Conservation (phyloP, 1,140 invertebrate genomes). For the Diorhabda carinulata region DNA sequence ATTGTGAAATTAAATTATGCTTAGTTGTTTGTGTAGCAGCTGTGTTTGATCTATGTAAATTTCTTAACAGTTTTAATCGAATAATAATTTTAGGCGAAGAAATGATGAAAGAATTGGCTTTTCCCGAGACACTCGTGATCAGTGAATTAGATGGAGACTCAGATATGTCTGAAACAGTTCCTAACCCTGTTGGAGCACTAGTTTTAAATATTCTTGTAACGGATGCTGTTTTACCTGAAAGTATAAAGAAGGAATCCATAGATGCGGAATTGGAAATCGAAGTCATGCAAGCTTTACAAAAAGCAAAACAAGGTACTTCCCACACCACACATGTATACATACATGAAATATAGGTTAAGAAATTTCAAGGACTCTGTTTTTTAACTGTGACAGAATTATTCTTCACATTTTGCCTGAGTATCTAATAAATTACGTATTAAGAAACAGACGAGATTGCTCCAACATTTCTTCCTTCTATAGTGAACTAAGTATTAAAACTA, state of each 20-base stretch:
- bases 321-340: too few species aligned
- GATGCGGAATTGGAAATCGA: constrained; percentile 8
- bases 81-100: constrained; percentile 39
- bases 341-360: too few species aligned
- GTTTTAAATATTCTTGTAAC: constrained; percentile 34
- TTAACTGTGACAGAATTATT: too few species aligned
- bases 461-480: background rate
- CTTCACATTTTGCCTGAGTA: background rate
- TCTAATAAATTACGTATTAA: background rate
- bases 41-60: background rate
- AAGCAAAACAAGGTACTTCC: constrained; percentile 7
- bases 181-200: constrained; percentile 33
- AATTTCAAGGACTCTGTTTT: too few species aligned
- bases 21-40: too few species aligned
- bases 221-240: constrained; percentile 4
- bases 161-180: constrained; percentile 3
- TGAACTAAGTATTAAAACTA: too few species aligned
- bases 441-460: background rate
- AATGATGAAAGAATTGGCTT: constrained; percentile 40
- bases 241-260: background rate
- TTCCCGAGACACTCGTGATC: constrained; percentile 37
- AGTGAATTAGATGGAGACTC: constrained; percentile 27
- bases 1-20: too few species aligned
- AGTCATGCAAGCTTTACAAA: constrained; percentile 4
- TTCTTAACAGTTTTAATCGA: background rate